phyloP scores from a whole-genome alignment of 92 coral and sea anemone species.

The Actinernus sp. region DNA sequence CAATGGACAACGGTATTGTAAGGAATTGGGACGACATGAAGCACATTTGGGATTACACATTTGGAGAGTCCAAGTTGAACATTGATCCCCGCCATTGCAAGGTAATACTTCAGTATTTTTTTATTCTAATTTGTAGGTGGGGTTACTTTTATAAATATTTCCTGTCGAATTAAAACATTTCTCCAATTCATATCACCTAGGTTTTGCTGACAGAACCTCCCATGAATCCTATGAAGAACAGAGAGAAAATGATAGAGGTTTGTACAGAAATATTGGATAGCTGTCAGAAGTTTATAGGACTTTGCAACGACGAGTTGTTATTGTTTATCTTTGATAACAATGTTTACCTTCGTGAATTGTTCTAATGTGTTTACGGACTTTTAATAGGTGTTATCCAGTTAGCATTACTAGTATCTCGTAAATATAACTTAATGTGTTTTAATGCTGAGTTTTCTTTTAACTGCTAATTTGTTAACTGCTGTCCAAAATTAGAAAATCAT shows the following conservation, averaged over 20 bases:
- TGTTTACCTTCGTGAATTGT: too few relatives aligned
- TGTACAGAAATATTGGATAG: slow-evolving; percentile 3
- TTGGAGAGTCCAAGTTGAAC: slow-evolving; percentile 90
- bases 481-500: too few relatives aligned
- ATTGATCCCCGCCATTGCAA: slow-evolving; percentile 87
- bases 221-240: slow-evolving; percentile 95
- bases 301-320: too few relatives aligned
- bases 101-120: slow-evolving; percentile 38
- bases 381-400: too few relatives aligned
- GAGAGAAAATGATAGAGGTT: slow-evolving; percentile 99
- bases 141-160: slow-evolving; percentile 10
- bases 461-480: too few relatives aligned
- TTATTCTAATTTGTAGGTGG: slow-evolving; percentile 22
- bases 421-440: too few relatives aligned
- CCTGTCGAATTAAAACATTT: slow-evolving; percentile 6
- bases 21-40: slow-evolving; percentile 99
- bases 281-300: too few relatives aligned
- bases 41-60: slow-evolving; percentile 99
- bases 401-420: too few relatives aligned
- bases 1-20: slow-evolving; percentile 99
- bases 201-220: slow-evolving; percentile 98
- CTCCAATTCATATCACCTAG: slow-evolving; percentile 27
- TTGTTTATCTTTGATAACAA: too few relatives aligned
- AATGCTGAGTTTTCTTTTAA: too few relatives aligned
- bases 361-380: too few relatives aligned